Base-by-base conservation (phyloP, 2,797 vertebrate genomes). In the Epinephelus coioides region DNA sequence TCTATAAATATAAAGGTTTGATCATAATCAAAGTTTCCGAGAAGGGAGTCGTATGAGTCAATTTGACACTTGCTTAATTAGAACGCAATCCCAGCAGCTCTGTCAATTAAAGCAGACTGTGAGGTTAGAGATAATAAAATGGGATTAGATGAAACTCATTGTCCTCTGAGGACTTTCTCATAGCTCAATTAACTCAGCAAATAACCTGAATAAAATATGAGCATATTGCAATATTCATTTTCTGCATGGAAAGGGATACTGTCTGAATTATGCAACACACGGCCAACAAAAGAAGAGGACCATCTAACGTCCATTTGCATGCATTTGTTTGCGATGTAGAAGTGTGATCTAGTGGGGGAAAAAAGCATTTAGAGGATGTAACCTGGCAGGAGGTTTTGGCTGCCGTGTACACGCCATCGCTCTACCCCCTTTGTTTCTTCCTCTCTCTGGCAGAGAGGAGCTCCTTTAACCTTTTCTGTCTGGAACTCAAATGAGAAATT, bases 111-210 rank as follows among this genome's bases (percentile, higher is more conserved):
- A 74, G 61, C 47, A 27, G 71, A 73, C 77, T 70, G 67, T 53
- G 69, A 84, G 90, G 86, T 88, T 89, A 84, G 79, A 86, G 81
- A 61, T 86, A 88, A 89, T 84, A 86, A 85, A n/a, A 89, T 61
- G 61, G 84, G 86, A 91, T 88, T 82, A 88, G 85, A 88, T 82
- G 73, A 61, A 89, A 70, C 76, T 79, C 81, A 82, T 90, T 85
- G 88, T 86, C 86, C 91, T 91, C 84, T 2, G 66, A 85, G 88
- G 88, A 81, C 74, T 79, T 76, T 59, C 63, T 77, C 55, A 56
- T 57, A 69, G 79, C 79, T 85, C 88, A 91, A 86, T 92, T 93
- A 91, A 90, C 88, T 85, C 67, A 0, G 81, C 88, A 90, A 88
- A 92, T 91, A 92, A 85, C 83, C 78, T 84, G 82, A 86, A 87